Evolutionary conservation across 2,888 invertebrate genomes (phyloP).

Genomic region (Eupithecia subfuscata): DNA sequence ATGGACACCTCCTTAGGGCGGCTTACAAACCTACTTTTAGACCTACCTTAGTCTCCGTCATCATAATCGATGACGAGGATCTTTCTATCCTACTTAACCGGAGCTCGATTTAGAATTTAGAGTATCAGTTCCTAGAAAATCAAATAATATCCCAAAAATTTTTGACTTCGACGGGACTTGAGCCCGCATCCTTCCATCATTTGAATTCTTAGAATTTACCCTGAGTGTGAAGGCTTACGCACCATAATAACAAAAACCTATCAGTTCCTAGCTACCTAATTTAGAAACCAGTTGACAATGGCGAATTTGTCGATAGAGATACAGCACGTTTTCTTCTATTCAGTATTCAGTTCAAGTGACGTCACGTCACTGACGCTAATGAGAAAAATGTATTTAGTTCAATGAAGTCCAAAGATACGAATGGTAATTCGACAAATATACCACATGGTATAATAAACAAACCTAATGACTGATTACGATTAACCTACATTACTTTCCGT

Average conservation of each 20-base stretch:
- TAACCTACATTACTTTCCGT: conserved; percentile 4
- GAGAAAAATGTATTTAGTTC: conserved; percentile 11
- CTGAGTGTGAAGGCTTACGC: too few relatives aligned
- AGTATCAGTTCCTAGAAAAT: not conserved
- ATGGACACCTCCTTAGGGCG: too few relatives aligned
- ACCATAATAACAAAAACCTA: not conserved
- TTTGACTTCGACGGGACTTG: too few relatives aligned
- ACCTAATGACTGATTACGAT: not conserved
- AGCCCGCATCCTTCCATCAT: too few relatives aligned
- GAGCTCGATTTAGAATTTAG: not conserved
- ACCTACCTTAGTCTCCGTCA: too few relatives aligned
- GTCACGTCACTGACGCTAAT: not conserved
- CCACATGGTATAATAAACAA: not conserved
- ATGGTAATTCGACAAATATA: conserved; percentile 15
- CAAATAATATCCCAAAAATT: too few relatives aligned
- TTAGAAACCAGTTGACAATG: not conserved
- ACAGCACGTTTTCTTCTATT: not conserved
- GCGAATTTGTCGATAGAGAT: not conserved
- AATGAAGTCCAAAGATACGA: conserved; percentile 15
- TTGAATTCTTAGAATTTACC: not conserved
- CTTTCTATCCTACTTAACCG: not conserved
- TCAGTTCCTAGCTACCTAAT: not conserved
- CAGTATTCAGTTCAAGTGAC: not conserved
- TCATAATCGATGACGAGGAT: too few relatives aligned
- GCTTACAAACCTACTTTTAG: too few relatives aligned